A percentile compares a stretch with the other conserved stretches of the same genome.
Conservation (phyloP, 1,140 invertebrate species). For the Procambarus virginalis region DNA sequence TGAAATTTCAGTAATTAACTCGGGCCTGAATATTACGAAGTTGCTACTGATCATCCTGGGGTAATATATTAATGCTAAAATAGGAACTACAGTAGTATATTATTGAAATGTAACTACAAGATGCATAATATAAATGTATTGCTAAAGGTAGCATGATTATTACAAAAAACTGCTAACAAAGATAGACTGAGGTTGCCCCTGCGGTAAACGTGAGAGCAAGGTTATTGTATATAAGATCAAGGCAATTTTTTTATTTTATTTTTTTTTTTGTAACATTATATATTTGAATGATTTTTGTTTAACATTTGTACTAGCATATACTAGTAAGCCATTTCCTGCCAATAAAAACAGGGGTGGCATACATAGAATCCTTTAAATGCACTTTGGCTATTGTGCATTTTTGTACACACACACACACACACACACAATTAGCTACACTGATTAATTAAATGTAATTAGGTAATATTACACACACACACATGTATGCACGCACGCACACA, state of each 20-base stretch:
- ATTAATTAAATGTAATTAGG: too few relatives aligned
- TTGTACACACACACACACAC: neutral
- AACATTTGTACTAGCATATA: conserved; percentile 24
- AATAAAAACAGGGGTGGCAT: neutral
- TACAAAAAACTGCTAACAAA: neutral
- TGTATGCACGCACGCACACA: too few relatives aligned
- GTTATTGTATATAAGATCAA: neutral
- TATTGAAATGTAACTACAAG: neutral
- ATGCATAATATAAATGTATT: neutral
- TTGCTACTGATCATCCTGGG: neutral
- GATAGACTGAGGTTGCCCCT: neutral
- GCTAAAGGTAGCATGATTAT: neutral
- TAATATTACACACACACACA: too few relatives aligned
- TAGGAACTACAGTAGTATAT: neutral
- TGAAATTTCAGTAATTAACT: neutral
- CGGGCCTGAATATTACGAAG: neutral
- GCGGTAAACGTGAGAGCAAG: conserved; percentile 17
- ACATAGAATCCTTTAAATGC: neutral
- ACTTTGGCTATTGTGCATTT: neutral
- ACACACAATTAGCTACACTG: too few relatives aligned
- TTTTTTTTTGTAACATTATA: neutral
- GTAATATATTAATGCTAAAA: neutral
- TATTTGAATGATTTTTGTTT: neutral
- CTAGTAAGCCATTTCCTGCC: neutral
- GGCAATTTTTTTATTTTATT: conserved; percentile 1